Base-by-base conservation (phyloP, 35 echinoderm and acorn worm species). In the Chiridota heheva region DNA sequence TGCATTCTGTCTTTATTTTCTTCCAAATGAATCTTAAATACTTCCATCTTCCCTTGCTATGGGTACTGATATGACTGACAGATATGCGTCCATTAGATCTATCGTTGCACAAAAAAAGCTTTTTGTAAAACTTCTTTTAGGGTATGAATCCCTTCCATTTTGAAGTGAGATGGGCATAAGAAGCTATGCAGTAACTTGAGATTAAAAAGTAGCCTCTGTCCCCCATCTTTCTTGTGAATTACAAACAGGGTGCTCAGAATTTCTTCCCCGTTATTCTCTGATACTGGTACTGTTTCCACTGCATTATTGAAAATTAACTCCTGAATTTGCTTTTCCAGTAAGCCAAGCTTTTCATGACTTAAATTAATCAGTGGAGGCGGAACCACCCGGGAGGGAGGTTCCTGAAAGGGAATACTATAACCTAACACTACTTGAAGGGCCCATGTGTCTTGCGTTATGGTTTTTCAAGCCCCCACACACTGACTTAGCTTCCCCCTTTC, bases 141-240 rank as follows among this genome's bases (percentile, higher is more conserved):
- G n/a, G 48, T 57, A 22, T 58, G n/a, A 44, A 77, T 58, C 1
- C 44, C 43, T 44, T 77, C 73, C 73, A 77, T 77, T 36, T 56
- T 77, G 44, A 57, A 77, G 58, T 77, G 73, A 25, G 2, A 28
- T 32, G 48, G 30, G 2, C 58, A 3, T 58, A 57, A 28, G 34
- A 77, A 77, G 26, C n/a, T 18, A 27, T 77, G 51, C 28, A 77
- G 49, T n/a, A 34, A n/a, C 29, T 49, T 77, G 10, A 57, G 13
- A 58, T 77, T 77, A 28, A 77, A 56, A 49, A 58, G 18, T 58
- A 49, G 73, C 73, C 46, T 4, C 2, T 13, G 42, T 4, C 29
- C 49, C 31, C 46, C 73, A 32, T 13, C 43, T 34, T 51, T 58
- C 48, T 77, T 77, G 25, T 44, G 73, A 8, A 77, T 49, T 17